Conservation (phyloP, 2,113 vertebrate genomes). For the Dasyornis broadbenti region DNA sequence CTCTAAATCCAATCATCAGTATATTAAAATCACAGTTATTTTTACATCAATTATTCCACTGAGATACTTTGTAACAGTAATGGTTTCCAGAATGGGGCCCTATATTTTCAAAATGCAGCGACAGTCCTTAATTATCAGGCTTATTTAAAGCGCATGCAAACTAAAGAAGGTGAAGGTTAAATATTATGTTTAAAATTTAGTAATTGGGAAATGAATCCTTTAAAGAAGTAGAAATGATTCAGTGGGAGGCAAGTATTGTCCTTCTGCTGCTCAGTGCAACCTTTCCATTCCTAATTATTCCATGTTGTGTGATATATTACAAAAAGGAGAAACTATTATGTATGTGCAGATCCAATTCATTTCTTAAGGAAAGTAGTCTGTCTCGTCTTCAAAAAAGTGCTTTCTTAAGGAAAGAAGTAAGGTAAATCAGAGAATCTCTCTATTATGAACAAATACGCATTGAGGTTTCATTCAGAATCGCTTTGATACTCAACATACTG, state of each 20-base stretch:
- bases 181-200: slow-evolving; percentile 19
- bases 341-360: background rate
- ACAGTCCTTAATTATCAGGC: background rate
- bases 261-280: background rate
- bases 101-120: background rate
- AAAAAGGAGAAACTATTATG: background rate
- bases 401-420: background rate
- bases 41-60: background rate
- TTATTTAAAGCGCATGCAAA: background rate
- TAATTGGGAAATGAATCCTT: background rate
- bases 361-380: background rate
- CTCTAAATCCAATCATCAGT: background rate
- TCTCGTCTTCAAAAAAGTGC: background rate
- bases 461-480: background rate
- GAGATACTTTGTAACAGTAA: background rate
- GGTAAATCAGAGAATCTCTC: background rate
- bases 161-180: slow-evolving; percentile 17
- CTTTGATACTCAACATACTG: background rate
- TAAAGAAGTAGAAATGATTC: background rate
- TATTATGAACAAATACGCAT: background rate
- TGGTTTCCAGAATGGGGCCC: background rate
- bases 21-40: background rate
- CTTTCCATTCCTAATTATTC: slow-evolving; percentile 9
- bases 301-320: background rate
- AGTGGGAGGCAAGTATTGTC: background rate